Conservation (phyloP, 2,113 vertebrate genomes). For the Thamnophis sirtalis region DNA sequence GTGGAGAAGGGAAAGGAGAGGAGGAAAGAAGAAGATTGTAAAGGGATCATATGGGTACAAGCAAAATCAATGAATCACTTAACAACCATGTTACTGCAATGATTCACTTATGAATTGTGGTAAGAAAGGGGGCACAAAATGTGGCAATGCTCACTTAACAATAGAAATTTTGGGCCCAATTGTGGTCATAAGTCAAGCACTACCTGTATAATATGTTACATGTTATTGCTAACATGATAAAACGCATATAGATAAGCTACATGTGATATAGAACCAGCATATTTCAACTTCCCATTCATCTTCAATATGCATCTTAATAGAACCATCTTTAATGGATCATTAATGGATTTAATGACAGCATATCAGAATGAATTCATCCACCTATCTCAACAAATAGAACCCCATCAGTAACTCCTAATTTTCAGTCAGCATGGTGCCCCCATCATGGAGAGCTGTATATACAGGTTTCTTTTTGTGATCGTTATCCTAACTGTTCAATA, state of each 20-base stretch:
- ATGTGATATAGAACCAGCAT: not conserved
- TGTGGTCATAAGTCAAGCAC: not conserved
- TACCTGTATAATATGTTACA: not conserved
- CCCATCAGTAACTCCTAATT: not conserved
- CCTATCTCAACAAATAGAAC: not conserved
- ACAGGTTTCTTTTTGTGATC: not conserved
- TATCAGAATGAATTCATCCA: not conserved
- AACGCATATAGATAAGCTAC: not conserved
- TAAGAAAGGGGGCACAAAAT: not conserved
- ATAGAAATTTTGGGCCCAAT: not conserved
- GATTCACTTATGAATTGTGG: no score
- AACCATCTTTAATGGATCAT: not conserved
- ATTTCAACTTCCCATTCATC: not conserved
- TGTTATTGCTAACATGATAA: not conserved
- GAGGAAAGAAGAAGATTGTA: no score
- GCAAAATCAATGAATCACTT: no score
- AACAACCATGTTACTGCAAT: no score
- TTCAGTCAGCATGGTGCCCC: not conserved
- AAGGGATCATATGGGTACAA: no score
- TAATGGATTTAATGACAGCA: not conserved
- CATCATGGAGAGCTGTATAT: not conserved
- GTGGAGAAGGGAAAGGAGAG: no score
- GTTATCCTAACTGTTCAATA: not conserved
- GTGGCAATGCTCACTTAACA: not conserved
- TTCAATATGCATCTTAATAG: not conserved